A percentile compares a stretch with the other conserved stretches of the same genome.
These are phyloP conservation scores for Manduca sexta DNA, from an alignment of 1,140 invertebrate species.

Conservation along the genomic window DNA sequence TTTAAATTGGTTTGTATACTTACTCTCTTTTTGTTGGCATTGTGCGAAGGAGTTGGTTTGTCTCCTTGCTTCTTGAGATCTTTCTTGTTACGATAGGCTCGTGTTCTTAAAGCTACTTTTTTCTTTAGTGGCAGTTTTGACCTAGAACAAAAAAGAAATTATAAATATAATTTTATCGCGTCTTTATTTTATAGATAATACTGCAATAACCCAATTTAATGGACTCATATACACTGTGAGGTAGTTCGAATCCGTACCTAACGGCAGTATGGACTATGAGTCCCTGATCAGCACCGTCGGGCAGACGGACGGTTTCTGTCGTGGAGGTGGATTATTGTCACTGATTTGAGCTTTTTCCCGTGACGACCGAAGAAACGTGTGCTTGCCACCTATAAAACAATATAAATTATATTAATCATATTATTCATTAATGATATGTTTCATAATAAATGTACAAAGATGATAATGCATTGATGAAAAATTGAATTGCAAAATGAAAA, in stretches of 20 bases:
- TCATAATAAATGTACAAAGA: no score
- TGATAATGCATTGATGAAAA: no score
- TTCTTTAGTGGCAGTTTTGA: conserved; percentile 84
- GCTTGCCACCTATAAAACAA: conserved; percentile 80
- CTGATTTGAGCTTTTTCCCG: conserved; percentile 85
- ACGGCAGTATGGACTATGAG: conserved; percentile 82
- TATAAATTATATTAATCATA: no score
- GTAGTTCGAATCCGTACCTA: conserved; percentile 38
- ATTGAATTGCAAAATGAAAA: no score
- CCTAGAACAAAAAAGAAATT: conserved; percentile 45
- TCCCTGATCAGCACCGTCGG: conserved; percentile 81
- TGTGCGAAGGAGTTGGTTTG: conserved; percentile 63
- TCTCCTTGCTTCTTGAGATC: conserved; percentile 63
- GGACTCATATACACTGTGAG: neutral
- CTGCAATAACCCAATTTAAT: neutral
- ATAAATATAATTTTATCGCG: neutral
- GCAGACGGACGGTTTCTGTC: conserved; percentile 86
- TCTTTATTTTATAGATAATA: no score
- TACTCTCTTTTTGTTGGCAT: conserved; percentile 68
- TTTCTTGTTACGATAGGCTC: conserved; percentile 75
- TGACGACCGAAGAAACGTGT: conserved; percentile 84
- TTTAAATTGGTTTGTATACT: conserved; percentile 19
- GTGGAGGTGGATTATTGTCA: conserved; percentile 91
- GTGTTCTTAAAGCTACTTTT: conserved; percentile 75
- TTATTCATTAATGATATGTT: no score